These are phyloP conservation scores for Chroicocephalus ridibundus DNA, from an alignment of 2,113 vertebrate species.

Conservation along the genomic window DNA sequence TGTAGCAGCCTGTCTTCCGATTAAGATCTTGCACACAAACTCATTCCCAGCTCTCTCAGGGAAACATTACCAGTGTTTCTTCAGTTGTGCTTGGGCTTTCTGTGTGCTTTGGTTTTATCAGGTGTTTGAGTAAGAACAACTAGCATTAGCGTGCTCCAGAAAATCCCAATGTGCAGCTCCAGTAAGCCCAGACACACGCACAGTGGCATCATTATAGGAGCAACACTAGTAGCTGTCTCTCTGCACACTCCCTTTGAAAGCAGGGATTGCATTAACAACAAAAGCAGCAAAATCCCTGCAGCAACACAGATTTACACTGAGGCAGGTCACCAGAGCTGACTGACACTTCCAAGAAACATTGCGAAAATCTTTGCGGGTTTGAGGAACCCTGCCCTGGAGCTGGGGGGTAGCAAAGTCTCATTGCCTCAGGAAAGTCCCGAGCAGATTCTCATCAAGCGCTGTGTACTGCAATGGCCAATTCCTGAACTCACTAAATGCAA, in stretches of 20 bases:
- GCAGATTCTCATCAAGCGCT: not conserved
- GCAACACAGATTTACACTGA: not conserved
- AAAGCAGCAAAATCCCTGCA: not conserved
- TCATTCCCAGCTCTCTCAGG: not conserved
- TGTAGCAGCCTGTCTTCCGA: rapidly evolving
- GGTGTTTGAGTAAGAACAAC: not conserved
- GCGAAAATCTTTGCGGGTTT: not conserved
- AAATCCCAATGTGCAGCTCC: not conserved
- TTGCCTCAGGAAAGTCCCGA: not conserved
- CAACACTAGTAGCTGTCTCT: not conserved
- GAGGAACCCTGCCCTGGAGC: not conserved
- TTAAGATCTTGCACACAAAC: not conserved
- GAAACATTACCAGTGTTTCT: not conserved
- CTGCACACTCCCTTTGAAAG: not conserved
- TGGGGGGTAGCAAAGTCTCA: not conserved
- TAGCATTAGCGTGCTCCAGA: not conserved
- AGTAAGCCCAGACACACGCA: not conserved
- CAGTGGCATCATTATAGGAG: not conserved
- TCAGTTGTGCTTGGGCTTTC: not conserved
- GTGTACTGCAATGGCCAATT: rapidly evolving
- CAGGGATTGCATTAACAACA: not conserved
- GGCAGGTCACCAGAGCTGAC: not conserved
- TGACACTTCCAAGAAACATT: not conserved
- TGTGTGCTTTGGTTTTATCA: not conserved
- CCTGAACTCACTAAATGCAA: not conserved